Base-by-base conservation (phyloP, 1,140 invertebrate genomes). In the Batillaria attramentaria region DNA sequence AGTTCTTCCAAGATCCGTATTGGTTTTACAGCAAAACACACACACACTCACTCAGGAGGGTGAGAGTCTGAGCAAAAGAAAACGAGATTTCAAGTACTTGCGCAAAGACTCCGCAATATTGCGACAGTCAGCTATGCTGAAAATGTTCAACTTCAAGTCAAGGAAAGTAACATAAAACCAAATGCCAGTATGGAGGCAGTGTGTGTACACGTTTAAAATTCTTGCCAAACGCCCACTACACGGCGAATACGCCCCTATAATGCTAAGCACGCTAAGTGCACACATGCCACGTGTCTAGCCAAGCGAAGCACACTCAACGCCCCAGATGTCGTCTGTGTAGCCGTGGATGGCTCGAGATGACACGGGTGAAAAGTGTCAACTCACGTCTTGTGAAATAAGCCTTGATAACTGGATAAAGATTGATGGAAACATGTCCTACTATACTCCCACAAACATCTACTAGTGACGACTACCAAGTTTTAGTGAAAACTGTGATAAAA, bases 241-340 rank as follows among this genome's bases (percentile, higher is more conserved):
- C 46, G 24, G 46, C 46, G 57, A 60, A 10, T 60, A 20, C 57
- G 57, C 57, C 57, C 57, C 24, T n/a, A 60, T n/a, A 60, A 60
- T 60, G 57, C 24, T 20, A n/a, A 20, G 6, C 24, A 10, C 57
- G 57, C 57, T n/a, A 28, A 24, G 31, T 28, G 39, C 37, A 4
- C 24, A 39, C 68, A 70, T 70, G 68, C 68, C 68, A 70, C 68
- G 68, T 70, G 68, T 4, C 68, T 70, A 70, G 39, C 68, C 68
- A 70, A 70, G 68, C 68, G 68, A 70, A 70, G 68, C 68, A 70
- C 39, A 70, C 57, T 4, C 57, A 3, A 3, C 3, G 57, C 57
- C 57, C 57, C 4, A n/a, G 68, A 70, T 42, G 68, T 70, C 68
- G 68, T 42, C 37, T 70, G 68, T 70, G 68, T n/a, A 28, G 37